Evolutionary conservation across 1,140 invertebrate genomes (phyloP).

Genomic region (Andricus grossulariae): DNA sequence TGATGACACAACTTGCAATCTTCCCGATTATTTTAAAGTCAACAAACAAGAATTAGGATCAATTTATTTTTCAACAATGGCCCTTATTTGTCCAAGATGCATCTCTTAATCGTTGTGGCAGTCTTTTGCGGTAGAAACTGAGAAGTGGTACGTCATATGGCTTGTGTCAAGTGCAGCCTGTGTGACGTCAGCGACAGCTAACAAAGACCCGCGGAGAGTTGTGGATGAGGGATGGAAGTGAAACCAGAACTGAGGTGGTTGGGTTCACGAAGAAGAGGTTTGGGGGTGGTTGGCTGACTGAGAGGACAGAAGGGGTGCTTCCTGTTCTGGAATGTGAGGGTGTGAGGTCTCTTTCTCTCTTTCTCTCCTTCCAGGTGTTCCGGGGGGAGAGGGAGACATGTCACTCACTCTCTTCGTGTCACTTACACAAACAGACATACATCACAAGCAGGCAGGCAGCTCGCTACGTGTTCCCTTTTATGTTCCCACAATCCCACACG

Average conservation of each 20-base stretch:
- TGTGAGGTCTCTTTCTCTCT: slow-evolving; percentile 7
- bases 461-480: slow-evolving; percentile 74
- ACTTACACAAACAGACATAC: slow-evolving; percentile 77
- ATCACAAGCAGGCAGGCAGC: slow-evolving; percentile 69
- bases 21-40: too few relatives aligned
- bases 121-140: slow-evolving; percentile 47
- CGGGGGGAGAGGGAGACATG: slow-evolving; percentile 59
- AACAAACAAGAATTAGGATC: too few relatives aligned
- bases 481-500: slow-evolving; percentile 75
- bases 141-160: slow-evolving; percentile 56
- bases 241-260: slow-evolving; percentile 33
- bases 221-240: slow-evolving; percentile 43
- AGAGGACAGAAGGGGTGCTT: slow-evolving; percentile 46
- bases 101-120: slow-evolving; percentile 41
- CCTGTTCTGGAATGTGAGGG: slow-evolving; percentile 35
- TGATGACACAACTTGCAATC: too few relatives aligned
- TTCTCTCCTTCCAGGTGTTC: too few relatives aligned
- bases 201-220: slow-evolving; percentile 58
- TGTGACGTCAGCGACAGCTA: slow-evolving; percentile 66
- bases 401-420: slow-evolving; percentile 74
- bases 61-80: too few relatives aligned
- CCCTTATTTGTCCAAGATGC: too few relatives aligned
- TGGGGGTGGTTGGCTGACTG: neutral
- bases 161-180: slow-evolving; percentile 65
- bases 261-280: slow-evolving; percentile 19